Conservation (phyloP, 2,888 invertebrate species). For the Drosophila merina region DNA sequence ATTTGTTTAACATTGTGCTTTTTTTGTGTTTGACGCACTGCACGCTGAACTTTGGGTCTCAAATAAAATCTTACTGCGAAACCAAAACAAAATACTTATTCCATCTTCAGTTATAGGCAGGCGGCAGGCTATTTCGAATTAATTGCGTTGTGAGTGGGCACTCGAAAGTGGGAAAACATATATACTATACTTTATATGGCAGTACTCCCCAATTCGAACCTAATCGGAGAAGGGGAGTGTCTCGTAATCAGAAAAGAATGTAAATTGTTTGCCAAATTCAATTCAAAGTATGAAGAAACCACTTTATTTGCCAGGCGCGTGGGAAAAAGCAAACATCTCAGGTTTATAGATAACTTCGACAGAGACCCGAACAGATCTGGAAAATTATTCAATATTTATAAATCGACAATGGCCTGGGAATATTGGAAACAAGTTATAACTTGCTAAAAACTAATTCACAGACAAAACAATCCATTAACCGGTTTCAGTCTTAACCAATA, state of each 20-base stretch:
- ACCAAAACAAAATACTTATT: slow-evolving; percentile 42
- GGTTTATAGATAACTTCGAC: not conserved
- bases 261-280: slow-evolving; percentile 4
- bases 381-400: too few species aligned
- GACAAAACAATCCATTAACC: not conserved
- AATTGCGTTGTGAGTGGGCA: slow-evolving; percentile 39
- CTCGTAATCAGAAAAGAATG: slow-evolving; percentile 16
- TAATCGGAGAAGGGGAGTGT: slow-evolving; percentile 33
- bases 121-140: slow-evolving; percentile 19
- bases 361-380: too few species aligned
- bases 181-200: not conserved
- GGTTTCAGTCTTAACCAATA: slow-evolving; percentile 13
- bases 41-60: slow-evolving; percentile 43
- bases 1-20: slow-evolving; percentile 52
- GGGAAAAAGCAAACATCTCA: not conserved
- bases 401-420: slow-evolving; percentile 4
- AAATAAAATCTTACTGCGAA: slow-evolving; percentile 25
- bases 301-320: slow-evolving; percentile 1
- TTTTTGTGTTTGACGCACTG: slow-evolving; percentile 28
- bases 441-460: not conserved
- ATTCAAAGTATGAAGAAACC: slow-evolving; percentile 2
- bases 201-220: slow-evolving; percentile 1
- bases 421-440: not conserved
- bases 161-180: slow-evolving; percentile 15
- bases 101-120: not conserved